phyloP scores from a whole-genome alignment of 2,888 invertebrate species.

The Caenorhabditis angaria region DNA sequence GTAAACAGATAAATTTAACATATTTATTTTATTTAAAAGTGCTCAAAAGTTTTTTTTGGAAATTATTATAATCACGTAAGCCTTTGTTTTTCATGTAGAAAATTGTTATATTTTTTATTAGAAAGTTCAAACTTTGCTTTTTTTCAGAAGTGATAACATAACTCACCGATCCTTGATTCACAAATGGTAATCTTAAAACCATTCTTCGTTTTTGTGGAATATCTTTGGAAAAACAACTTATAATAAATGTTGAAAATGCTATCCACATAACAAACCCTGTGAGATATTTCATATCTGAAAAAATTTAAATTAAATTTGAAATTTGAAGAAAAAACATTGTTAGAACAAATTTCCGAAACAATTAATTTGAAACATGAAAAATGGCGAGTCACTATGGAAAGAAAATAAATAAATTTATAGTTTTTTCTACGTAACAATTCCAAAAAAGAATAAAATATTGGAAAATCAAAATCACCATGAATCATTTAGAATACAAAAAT shows the following conservation, averaged over 20 bases:
- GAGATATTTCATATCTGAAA: conserved; percentile 25
- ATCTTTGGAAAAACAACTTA: conserved; percentile 29
- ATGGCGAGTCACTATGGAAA: not conserved
- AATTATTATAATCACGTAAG: too few relatives aligned
- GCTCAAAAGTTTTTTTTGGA: too few relatives aligned
- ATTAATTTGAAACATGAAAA: not conserved
- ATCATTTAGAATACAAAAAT: not conserved
- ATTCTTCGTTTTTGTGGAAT: conserved; percentile 35
- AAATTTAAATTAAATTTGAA: not conserved
- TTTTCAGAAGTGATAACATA: too few relatives aligned
- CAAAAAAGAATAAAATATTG: not conserved
- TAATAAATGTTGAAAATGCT: conserved; percentile 19
- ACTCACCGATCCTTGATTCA: conserved; percentile 14
- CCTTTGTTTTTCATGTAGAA: too few relatives aligned
- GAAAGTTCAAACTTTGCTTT: too few relatives aligned
- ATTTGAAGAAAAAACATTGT: not conserved
- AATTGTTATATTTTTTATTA: too few relatives aligned
- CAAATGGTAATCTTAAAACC: conserved; percentile 38
- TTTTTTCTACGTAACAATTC: not conserved
- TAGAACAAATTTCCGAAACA: not conserved
- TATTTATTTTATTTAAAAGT: too few relatives aligned
- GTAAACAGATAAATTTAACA: too few relatives aligned
- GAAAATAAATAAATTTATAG: not conserved
- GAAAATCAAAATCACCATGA: not conserved
- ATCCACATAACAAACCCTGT: conserved; percentile 40